These are phyloP conservation scores for Lanius collurio DNA, from an alignment of 2,113 vertebrate species.

Conservation along the genomic window DNA sequence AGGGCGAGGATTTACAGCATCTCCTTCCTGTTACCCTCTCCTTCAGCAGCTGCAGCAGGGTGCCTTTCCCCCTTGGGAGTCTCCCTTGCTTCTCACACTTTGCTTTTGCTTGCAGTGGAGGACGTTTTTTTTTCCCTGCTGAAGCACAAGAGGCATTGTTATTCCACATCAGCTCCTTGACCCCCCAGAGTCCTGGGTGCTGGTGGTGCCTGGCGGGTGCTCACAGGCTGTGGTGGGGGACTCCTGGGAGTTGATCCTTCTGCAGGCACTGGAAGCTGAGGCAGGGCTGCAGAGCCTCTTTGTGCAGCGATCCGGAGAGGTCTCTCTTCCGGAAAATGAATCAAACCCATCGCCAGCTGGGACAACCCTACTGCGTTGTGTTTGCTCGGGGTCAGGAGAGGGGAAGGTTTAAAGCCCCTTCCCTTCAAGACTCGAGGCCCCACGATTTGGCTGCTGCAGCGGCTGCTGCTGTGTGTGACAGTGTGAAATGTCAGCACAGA, in stretches of 20 bases:
- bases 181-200: accelerated
- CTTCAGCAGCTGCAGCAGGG: background rate
- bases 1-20: background rate
- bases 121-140: too few relatives aligned
- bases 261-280: background rate
- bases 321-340: background rate
- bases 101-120: background rate
- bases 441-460: background rate
- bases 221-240: accelerated
- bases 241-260: background rate
- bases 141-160: background rate
- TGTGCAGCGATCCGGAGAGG: background rate
- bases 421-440: background rate
- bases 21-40: background rate
- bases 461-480: background rate
- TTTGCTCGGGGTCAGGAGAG: background rate
- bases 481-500: background rate
- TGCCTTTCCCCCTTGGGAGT: background rate
- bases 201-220: accelerated
- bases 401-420: background rate
- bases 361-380: background rate
- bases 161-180: background rate
- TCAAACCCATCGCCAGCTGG: background rate
- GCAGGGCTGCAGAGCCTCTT: background rate
- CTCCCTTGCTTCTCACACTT: background rate